Evolutionary conservation across 2,113 vertebrate species (phyloP).

Genomic region (Prinia subflava): DNA sequence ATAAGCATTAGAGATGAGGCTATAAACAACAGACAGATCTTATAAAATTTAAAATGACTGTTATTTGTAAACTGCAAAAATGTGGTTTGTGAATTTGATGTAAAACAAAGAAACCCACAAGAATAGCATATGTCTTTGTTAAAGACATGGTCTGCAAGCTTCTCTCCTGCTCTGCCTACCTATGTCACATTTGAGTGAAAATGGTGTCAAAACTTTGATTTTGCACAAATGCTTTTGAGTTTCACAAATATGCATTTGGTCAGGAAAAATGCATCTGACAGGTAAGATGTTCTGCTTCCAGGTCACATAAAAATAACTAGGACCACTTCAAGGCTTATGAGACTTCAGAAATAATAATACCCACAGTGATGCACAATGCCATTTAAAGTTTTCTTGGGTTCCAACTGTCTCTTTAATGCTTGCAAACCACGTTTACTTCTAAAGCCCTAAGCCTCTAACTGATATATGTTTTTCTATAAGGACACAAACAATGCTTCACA

Average conservation of each 20-base stretch:
- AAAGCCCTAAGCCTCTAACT: background rate
- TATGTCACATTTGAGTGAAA: background rate
- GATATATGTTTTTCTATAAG: background rate
- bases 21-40: background rate
- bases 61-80: background rate
- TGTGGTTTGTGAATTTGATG: background rate
- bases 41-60: background rate
- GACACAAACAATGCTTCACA: constrained; percentile 38
- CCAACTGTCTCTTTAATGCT: background rate
- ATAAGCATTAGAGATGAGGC: background rate
- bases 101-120: background rate
- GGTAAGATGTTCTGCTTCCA: background rate
- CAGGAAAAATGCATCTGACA: background rate
- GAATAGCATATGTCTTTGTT: background rate
- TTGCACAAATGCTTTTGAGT: background rate
- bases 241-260: background rate
- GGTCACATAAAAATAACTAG: background rate
- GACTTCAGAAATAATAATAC: background rate
- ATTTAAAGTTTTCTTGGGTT: background rate
- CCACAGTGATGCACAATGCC: background rate
- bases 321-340: background rate
- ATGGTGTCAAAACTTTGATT: background rate
- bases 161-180: background rate
- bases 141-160: background rate
- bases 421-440: background rate